Evolutionary conservation across 1,140 invertebrate genomes (phyloP), one percentile per base, ranked within the genome.

Genomic region (Marisa cornuarietis): DNA sequence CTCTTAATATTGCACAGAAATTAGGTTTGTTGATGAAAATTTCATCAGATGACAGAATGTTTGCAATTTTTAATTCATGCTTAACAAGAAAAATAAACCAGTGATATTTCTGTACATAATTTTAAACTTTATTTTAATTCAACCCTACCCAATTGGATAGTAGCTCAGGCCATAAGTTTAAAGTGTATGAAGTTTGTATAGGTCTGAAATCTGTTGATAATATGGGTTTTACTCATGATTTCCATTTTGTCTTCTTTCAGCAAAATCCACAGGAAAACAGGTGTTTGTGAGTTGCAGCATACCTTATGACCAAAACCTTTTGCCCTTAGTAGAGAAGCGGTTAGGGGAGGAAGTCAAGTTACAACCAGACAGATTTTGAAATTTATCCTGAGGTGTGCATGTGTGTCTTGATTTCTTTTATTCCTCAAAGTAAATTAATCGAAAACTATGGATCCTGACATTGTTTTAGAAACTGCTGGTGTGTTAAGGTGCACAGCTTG

Each of bases 261-360:
- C 86, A 1, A 86, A 87, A 79, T 84, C 82, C 66, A 85, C 83
- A 58, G 83, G 84, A 22, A 87, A 86, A 71, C 87, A 88, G 79
- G 87, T 88, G 51, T 88, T 87, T 85, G 85, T 88, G 54, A 86
- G 85, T 68, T 83, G 83, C 63, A 82, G 82, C 62, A 52, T 87
- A 54, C 54, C 76, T 9, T 82, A 82, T 65, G 83, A 88, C 52
- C 82, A 83, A 24, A 65, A 78, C 61, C 51, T 84, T 71, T 24
- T 85, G 49, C 84, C 86, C 31, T 71, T 87, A 42, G 78, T 88
- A 18, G 87, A 88, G 65, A 84, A 88, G 76, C 80, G 85, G 62
- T 82, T 88, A n/a, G 76, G 82, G 62, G 82, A 88, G 69, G 87
- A 88, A 80, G 77, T 87, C 66, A 86, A 85, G 68, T 58, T 72